Conservation (phyloP, 2,113 vertebrate species). For the Odontophorus gujanensis region DNA sequence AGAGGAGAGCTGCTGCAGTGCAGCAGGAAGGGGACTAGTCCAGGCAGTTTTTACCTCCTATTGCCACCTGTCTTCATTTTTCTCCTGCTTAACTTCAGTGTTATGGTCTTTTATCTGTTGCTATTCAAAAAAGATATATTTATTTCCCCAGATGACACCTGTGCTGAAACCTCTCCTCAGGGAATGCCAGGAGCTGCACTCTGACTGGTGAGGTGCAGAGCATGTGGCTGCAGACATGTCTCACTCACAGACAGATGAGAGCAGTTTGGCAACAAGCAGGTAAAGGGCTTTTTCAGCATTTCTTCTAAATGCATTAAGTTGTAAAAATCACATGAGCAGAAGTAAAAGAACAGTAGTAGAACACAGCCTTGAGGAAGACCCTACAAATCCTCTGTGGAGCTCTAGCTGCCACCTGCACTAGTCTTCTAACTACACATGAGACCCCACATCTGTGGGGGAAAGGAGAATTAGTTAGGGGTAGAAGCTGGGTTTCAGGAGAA, state of each 20-base stretch:
- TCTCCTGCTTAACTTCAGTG: background rate
- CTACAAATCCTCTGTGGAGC: no score
- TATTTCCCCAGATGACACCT: background rate
- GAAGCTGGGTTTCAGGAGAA: background rate
- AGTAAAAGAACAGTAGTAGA: background rate
- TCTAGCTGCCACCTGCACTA: no score
- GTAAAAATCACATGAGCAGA: background rate
- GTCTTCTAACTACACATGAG: background rate
- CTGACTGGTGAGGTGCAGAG: background rate
- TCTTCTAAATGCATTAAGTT: background rate
- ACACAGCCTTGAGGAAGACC: background rate
- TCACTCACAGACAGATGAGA: background rate
- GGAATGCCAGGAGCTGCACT: background rate
- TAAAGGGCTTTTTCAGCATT: background rate
- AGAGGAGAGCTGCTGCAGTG: accelerated
- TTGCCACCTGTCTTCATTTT: background rate
- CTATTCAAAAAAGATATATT: background rate
- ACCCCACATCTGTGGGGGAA: background rate
- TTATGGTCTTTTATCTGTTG: background rate
- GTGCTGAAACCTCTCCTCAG: background rate
- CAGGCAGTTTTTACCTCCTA: background rate
- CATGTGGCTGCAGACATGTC: background rate
- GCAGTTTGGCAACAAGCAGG: background rate
- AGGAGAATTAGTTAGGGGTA: background rate
- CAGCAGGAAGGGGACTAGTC: background rate